phyloP scores from a whole-genome alignment of 2,113 vertebrate genomes.

The Hippocampus guttulatus region DNA sequence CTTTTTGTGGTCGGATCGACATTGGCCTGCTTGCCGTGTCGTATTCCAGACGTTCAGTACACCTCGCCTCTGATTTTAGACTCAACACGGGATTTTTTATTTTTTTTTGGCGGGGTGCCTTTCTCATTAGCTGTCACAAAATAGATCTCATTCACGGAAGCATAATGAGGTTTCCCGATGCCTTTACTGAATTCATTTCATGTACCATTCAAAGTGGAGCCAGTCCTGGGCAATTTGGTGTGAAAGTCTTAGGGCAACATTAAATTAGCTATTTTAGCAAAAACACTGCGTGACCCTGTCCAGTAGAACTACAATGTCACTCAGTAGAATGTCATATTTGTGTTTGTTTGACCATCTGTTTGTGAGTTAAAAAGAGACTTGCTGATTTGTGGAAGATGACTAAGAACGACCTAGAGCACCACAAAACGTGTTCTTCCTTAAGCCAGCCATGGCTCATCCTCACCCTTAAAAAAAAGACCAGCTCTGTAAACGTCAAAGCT shows the following conservation, averaged over 20 bases:
- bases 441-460: too few species aligned
- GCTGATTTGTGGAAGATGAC: too few species aligned
- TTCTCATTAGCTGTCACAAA: constrained; percentile 33
- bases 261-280: background rate
- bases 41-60: constrained; percentile 26
- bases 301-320: too few species aligned
- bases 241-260: background rate
- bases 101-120: constrained; percentile 24
- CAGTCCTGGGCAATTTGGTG: constrained; percentile 30
- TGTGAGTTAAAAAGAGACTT: too few species aligned
- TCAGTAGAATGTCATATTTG: too few species aligned
- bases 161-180: constrained; percentile 44
- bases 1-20: constrained; percentile 13
- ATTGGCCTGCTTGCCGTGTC: constrained; percentile 3
- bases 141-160: constrained; percentile 57
- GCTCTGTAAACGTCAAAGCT: too few species aligned
- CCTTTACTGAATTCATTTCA: constrained; percentile 4
- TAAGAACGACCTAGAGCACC: too few species aligned
- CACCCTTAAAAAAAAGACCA: too few species aligned
- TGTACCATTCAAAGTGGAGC: background rate
- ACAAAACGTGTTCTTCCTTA: too few species aligned
- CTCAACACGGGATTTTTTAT: constrained; percentile 53
- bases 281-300: background rate
- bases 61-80: constrained; percentile 32
- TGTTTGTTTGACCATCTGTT: too few species aligned